Evolutionary conservation across 1,140 invertebrate species (phyloP).

Genomic region (Probaryconus sp.): DNA sequence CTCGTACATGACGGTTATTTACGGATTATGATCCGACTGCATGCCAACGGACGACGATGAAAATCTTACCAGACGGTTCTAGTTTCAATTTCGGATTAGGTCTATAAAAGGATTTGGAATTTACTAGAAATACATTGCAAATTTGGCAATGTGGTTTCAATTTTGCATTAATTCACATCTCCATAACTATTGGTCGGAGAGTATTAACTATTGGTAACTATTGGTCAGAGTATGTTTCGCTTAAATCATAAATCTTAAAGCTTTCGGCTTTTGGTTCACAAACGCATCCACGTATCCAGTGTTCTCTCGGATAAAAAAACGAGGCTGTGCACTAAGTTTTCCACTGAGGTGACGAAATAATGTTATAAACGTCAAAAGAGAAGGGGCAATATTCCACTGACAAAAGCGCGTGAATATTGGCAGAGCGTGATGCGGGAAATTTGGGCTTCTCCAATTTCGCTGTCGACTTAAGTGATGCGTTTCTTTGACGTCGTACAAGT

Average conservation of each 20-base stretch:
- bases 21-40: constrained; percentile 36
- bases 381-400: constrained; percentile 10
- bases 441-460: constrained; percentile 17
- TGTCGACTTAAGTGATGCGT: neutral
- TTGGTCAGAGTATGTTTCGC: too few relatives aligned
- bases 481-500: constrained; percentile 6
- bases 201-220: too few relatives aligned
- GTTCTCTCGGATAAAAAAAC: too few relatives aligned
- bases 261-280: too few relatives aligned
- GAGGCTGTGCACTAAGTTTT: too few relatives aligned
- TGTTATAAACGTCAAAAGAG: constrained; percentile 22
- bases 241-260: too few relatives aligned
- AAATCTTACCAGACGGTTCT: constrained; percentile 6
- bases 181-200: too few relatives aligned
- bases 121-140: neutral
- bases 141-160: too few relatives aligned
- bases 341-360: too few relatives aligned
- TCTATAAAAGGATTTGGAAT: neutral
- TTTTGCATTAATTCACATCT: too few relatives aligned
- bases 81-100: neutral
- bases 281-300: too few relatives aligned
- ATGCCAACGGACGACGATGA: constrained; percentile 10
- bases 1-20: constrained; percentile 32
- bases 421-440: constrained; percentile 8
- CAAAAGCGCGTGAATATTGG: constrained; percentile 15